Evolutionary conservation across 53 echinoderm and acorn worm species (phyloP), one percentile per base, ranked within the genome.

Genomic region (Arbacia lixula): DNA sequence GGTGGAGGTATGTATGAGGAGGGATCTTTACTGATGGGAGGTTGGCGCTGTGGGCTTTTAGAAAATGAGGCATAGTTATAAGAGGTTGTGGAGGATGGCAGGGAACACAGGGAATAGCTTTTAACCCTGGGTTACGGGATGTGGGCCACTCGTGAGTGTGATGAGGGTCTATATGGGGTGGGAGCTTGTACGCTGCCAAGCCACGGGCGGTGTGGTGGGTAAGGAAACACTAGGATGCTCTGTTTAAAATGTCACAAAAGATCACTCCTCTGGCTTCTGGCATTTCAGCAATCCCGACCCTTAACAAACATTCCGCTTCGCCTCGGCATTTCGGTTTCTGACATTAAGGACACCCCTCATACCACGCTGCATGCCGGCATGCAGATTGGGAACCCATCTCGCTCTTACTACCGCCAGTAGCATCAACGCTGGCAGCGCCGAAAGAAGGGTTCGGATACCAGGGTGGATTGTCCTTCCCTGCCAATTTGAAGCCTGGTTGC

Each of bases 171-270:
- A n/a, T n/a, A n/a, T n/a, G n/a, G n/a, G n/a, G n/a, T n/a, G n/a
- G n/a, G n/a, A n/a, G n/a, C n/a, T n/a, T n/a, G n/a, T n/a, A n/a
- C n/a, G n/a, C n/a, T n/a, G n/a, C n/a, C n/a, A n/a, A n/a, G 78
- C 37, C 36, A 63, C 82, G 64, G 50, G 29, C 28, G 82, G 64
- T 63, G 64, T 63, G 82, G 63, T 64, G 62, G 82, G 64, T 49
- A 81, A 61, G 82, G 63, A 81, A 81, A 81, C 39, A 81, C 64
- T 63, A 14, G 8, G 82, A 81, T 81, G 82, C 82, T 61, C 82
- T 81, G 42, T 62, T 58, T 38, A 63, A 81, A 81, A 81, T 81
- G 82, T 81, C 82, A 81, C 82, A 30, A 81, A 81, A 81, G 82
- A 61, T 81, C 64, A 52, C 64, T 26, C 64, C 35, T 32, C 82